These are phyloP conservation scores for Melospiza georgiana DNA, from an alignment of 2,113 vertebrate genomes.

Conservation along the genomic window DNA sequence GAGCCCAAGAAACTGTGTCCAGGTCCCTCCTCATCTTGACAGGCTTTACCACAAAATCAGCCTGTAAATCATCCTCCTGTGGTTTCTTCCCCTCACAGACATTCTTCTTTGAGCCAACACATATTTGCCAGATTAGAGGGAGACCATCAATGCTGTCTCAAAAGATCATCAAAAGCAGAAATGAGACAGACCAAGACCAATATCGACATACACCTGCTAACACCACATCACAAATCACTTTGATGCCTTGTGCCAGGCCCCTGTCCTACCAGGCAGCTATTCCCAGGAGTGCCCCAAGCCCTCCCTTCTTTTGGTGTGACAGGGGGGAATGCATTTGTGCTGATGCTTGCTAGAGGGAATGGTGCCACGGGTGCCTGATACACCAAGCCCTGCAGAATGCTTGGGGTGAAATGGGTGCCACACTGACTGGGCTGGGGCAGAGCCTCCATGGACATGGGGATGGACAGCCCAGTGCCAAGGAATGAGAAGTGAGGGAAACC, in stretches of 20 bases:
- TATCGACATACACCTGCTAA: background rate
- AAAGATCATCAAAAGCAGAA: background rate
- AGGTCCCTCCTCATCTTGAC: background rate
- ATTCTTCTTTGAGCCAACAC: background rate
- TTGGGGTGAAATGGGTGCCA: background rate
- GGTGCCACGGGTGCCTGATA: background rate
- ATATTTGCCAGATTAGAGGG: background rate
- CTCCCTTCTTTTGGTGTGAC: background rate
- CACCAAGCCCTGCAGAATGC: background rate
- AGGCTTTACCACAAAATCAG: background rate
- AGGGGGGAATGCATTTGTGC: accelerated
- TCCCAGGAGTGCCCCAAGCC: background rate
- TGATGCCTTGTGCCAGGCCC: background rate
- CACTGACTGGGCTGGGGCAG: accelerated
- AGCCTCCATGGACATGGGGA: background rate
- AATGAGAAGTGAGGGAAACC: background rate
- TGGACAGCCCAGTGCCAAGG: background rate
- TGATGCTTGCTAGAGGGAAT: accelerated
- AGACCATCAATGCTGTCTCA: background rate
- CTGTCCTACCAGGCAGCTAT: background rate
- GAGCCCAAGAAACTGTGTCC: background rate
- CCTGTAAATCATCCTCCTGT: background rate
- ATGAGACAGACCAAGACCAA: background rate
- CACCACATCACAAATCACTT: background rate
- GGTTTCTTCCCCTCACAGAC: background rate